These are phyloP conservation scores for Tolypeutes matacus DNA, from an alignment of 2,797 vertebrate species.

Conservation along the genomic window DNA sequence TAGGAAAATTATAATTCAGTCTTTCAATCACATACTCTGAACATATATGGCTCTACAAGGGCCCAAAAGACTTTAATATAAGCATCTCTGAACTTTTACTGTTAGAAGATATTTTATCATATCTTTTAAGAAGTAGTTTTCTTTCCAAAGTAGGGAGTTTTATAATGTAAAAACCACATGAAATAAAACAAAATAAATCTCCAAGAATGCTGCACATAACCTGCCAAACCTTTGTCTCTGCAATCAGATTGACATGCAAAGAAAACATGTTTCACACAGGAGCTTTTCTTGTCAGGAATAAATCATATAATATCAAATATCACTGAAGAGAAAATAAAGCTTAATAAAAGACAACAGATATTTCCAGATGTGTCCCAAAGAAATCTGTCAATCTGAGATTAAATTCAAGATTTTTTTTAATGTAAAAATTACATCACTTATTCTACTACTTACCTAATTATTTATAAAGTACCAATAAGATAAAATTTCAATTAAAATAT, in stretches of 20 bases:
- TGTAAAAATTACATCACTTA: not conserved
- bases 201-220: not conserved
- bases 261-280: not conserved
- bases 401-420: not conserved
- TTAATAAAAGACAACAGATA: conserved; percentile 17
- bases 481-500: not conserved
- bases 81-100: not conserved
- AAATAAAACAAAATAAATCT: not conserved
- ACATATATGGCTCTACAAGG: not conserved
- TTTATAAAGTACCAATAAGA: not conserved
- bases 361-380: not conserved
- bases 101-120: not conserved
- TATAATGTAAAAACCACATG: not conserved
- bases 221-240: not conserved
- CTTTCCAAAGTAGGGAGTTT: not conserved
- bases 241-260: not conserved
- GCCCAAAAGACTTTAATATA: not conserved
- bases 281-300: not conserved
- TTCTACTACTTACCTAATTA: not conserved
- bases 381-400: not conserved
- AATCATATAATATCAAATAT: conserved; percentile 8
- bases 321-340: conserved; percentile 1
- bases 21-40: not conserved
- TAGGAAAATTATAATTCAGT: not conserved
- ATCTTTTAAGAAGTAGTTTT: not conserved